Percentiles rank a stretch among this genome's conserved stretches.
Conservation (phyloP, 1,140 invertebrate genomes). For the Tetramorium simillimum region DNA sequence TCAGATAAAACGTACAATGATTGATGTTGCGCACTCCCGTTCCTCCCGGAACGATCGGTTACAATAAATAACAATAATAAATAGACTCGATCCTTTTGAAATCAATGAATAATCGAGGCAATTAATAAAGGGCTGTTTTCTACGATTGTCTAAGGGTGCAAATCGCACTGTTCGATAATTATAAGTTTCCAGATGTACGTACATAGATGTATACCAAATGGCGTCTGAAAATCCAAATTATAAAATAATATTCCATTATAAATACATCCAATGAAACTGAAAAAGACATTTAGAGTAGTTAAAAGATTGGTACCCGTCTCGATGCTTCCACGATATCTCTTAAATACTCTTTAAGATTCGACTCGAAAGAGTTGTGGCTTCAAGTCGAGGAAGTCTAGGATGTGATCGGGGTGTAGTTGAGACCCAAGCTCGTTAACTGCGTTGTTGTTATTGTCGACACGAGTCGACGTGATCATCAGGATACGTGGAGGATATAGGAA, state of each 20-base stretch:
- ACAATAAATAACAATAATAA: constrained; percentile 58
- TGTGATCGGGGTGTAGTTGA: constrained; percentile 13
- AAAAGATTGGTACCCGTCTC: background rate
- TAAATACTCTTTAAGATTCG: background rate
- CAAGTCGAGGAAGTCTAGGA: background rate
- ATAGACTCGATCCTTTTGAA: constrained; percentile 28
- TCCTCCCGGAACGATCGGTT: constrained; percentile 27
- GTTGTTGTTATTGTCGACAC: constrained; percentile 62
- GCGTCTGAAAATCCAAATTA: constrained; percentile 15
- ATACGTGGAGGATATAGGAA: constrained; percentile 27
- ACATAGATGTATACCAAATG: background rate
- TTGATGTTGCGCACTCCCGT: constrained; percentile 26
- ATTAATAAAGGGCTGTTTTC: constrained; percentile 33
- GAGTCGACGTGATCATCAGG: constrained; percentile 28
- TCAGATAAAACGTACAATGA: constrained; percentile 55
- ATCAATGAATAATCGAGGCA: constrained; percentile 48
- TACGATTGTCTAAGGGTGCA: background rate
- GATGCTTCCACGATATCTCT: background rate
- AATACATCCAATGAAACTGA: background rate
- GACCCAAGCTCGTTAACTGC: constrained; percentile 62
- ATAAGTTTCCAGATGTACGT: background rate
- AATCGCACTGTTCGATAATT: background rate
- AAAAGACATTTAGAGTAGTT: background rate
- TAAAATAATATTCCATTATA: background rate
- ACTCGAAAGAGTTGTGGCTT: background rate